phyloP scores from a whole-genome alignment of 1,140 invertebrate species.

The Oedothorax gibbosus region DNA sequence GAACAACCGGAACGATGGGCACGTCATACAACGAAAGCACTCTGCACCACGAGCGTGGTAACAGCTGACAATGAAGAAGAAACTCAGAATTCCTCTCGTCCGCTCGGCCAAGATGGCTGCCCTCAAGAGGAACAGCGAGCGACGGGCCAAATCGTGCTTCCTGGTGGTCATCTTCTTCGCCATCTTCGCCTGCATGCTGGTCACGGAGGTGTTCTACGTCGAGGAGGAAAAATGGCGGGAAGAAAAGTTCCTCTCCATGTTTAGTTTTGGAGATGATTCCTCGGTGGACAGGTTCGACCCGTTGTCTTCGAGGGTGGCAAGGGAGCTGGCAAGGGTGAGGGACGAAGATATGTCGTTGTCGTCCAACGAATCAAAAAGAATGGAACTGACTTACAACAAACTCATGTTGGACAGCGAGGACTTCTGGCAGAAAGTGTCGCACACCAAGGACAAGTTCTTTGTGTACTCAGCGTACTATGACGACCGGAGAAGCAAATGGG shows the following conservation, averaged over 20 bases:
- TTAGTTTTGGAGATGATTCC: conserved; percentile 24
- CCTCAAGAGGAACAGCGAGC: conserved; percentile 69
- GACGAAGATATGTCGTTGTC: conserved; percentile 21
- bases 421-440: conserved; percentile 68
- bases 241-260: conserved; percentile 60
- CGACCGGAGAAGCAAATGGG: conserved; percentile 71
- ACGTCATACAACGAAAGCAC: not conserved
- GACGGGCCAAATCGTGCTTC: conserved; percentile 87
- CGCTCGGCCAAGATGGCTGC: conserved; percentile 66
- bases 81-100: not conserved
- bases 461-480: conserved; percentile 92
- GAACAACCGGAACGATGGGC: too few relatives aligned
- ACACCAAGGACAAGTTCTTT: conserved; percentile 79
- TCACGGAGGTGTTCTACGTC: conserved; percentile 84
- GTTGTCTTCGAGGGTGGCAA: conserved; percentile 56
- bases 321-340: conserved; percentile 61
- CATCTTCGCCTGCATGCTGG: conserved; percentile 85
- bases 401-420: conserved; percentile 61
- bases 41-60: not conserved
- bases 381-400: too few relatives aligned
- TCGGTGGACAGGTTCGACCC: conserved; percentile 55
- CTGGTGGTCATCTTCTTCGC: conserved; percentile 89
- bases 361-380: conserved; percentile 14
- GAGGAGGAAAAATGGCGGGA: conserved; percentile 68
- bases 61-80: conserved; percentile 44